These are phyloP conservation scores for Dicerorhinus sumatrensis DNA, from an alignment of 2,113 vertebrate species.

Conservation along the genomic window DNA sequence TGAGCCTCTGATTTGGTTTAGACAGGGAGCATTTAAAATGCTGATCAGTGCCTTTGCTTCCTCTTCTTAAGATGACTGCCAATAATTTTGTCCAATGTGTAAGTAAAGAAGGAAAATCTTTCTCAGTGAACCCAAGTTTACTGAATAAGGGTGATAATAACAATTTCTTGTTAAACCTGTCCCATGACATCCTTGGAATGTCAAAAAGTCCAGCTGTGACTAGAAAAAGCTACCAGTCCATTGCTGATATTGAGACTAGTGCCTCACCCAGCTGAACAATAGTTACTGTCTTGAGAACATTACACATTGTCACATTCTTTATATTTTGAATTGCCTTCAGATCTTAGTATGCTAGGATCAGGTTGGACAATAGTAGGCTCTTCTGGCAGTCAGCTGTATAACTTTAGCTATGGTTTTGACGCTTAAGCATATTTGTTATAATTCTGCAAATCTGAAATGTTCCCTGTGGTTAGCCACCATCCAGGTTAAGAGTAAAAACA, in stretches of 20 bases:
- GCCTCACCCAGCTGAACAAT: background rate
- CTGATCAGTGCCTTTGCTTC: background rate
- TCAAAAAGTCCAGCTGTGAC: background rate
- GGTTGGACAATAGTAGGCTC: background rate
- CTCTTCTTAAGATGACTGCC: slow-evolving; percentile 8
- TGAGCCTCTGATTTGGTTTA: slow-evolving; percentile 58
- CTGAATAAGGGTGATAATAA: slow-evolving; percentile 27
- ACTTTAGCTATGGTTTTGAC: background rate
- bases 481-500: slow-evolving; percentile 48
- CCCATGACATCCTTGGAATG: background rate
- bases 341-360: background rate
- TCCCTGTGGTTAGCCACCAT: background rate
- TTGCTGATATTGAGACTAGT: background rate
- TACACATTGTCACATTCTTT: background rate
- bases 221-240: background rate
- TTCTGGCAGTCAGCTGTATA: background rate
- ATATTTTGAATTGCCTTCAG: slow-evolving; percentile 33
- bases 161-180: slow-evolving; percentile 36
- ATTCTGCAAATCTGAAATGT: slow-evolving; percentile 47
- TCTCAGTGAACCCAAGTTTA: background rate
- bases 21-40: background rate
- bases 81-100: slow-evolving; percentile 37
- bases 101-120: slow-evolving; percentile 23
- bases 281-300: slow-evolving; percentile 4
- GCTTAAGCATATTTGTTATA: background rate